phyloP scores from a whole-genome alignment of 1,140 invertebrate genomes.

The Aphelenchoides fujianensis region DNA sequence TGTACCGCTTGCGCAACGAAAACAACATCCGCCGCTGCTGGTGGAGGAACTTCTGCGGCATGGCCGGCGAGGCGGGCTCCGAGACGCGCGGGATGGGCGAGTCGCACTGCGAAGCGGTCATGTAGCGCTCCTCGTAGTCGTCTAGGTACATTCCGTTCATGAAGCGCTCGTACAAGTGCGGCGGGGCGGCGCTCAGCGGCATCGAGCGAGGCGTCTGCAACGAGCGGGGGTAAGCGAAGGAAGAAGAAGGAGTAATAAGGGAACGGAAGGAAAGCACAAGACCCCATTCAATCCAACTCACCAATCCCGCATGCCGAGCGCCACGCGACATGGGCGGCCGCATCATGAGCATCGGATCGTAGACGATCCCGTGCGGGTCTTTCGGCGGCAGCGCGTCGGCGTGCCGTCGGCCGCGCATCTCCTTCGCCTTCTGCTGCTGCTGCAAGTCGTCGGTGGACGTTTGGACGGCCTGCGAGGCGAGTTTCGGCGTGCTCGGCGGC shows the following conservation, averaged over 20 bases:
- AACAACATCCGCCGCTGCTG: constrained; percentile 53
- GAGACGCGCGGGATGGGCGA: constrained; percentile 35
- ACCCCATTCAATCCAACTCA: too few relatives aligned
- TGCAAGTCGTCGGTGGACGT: constrained; percentile 29
- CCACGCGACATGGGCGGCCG: constrained; percentile 15
- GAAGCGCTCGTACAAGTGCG: constrained; percentile 25
- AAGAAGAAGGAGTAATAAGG: too few relatives aligned
- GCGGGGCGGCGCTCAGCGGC: constrained; percentile 14
- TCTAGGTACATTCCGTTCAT: constrained; percentile 13
- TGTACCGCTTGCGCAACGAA: constrained; percentile 43
- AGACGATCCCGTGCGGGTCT: neutral
- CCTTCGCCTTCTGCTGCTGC: neutral
- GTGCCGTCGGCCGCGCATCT: too few relatives aligned
- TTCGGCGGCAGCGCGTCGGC: constrained; percentile 10
- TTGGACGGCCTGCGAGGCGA: constrained; percentile 17
- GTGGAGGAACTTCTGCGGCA: constrained; percentile 60
- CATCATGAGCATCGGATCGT: constrained; percentile 3
- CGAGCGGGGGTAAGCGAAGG: neutral
- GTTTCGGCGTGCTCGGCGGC: too few relatives aligned
- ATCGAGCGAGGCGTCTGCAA: constrained; percentile 22
- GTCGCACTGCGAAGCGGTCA: constrained; percentile 35
- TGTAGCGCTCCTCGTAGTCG: constrained; percentile 26
- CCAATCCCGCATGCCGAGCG: constrained; percentile 22
- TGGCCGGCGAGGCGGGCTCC: constrained; percentile 47
- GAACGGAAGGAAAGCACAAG: neutral